A percentile compares a stretch with the other conserved stretches of the same genome.
Conservation (phyloP, 2,797 vertebrate genomes). For the Fistularia commersonii region DNA sequence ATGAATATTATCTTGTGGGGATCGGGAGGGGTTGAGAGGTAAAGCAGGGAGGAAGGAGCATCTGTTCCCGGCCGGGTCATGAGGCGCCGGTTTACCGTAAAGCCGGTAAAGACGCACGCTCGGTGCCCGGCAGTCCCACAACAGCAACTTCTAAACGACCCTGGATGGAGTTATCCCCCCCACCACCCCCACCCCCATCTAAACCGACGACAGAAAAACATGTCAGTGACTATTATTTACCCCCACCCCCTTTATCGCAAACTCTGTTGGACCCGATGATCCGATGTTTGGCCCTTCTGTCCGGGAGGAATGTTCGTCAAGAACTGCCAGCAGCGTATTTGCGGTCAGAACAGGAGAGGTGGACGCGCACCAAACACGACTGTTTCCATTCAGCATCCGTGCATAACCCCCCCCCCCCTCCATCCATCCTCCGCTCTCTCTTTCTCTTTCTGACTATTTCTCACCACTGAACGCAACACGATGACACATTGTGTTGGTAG, state of each 20-base stretch:
- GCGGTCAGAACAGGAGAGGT: constrained; percentile 42
- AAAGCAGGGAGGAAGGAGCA: constrained; percentile 1
- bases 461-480: background rate
- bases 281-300: constrained; percentile 18
- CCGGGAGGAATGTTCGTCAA: constrained; percentile 8
- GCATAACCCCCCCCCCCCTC: background rate
- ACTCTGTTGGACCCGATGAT: background rate
- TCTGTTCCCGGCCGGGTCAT: constrained; percentile 41
- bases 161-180: constrained; percentile 55
- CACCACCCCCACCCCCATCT: constrained; percentile 3
- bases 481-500: constrained; percentile 18
- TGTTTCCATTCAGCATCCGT: constrained; percentile 46
- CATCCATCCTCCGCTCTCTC: no score
- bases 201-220: constrained; percentile 24
- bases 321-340: constrained; percentile 28
- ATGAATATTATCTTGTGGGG: no score
- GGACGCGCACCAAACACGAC: constrained; percentile 45
- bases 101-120: constrained; percentile 40
- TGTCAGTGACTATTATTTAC: constrained; percentile 22
- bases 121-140: constrained; percentile 71
- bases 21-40: background rate
- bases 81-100: constrained; percentile 43
- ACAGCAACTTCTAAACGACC: constrained; percentile 62
- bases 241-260: constrained; percentile 1
- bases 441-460: background rate